phyloP scores from a whole-genome alignment of 2,888 invertebrate species.

The Drosophila niveifrons region DNA sequence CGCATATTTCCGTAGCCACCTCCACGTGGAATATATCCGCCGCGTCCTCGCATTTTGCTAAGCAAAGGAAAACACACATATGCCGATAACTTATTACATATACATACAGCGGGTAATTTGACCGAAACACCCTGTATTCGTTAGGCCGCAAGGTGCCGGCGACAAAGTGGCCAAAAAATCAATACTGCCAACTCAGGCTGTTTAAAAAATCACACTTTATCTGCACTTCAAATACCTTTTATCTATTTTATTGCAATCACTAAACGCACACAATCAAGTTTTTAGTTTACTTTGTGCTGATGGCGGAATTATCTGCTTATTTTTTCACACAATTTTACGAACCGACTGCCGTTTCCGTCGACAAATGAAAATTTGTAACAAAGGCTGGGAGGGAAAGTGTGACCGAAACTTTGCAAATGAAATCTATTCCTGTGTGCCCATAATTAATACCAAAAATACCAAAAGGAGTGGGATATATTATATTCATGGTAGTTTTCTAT shows the following conservation, averaged over 20 bases:
- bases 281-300: slow-evolving; percentile 2
- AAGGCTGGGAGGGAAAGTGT: slow-evolving; percentile 8
- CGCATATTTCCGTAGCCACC: slow-evolving; percentile 70
- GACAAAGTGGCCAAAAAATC: slow-evolving; percentile 40
- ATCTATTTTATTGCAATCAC: background rate
- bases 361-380: slow-evolving; percentile 50
- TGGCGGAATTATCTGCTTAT: slow-evolving; percentile 19
- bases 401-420: slow-evolving; percentile 2
- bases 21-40: slow-evolving; percentile 79
- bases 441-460: background rate
- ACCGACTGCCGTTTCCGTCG: background rate
- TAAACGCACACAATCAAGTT: background rate
- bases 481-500: too few relatives aligned
- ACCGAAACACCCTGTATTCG: slow-evolving; percentile 43
- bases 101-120: background rate
- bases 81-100: background rate
- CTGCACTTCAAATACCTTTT: slow-evolving; percentile 26
- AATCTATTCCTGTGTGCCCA: background rate
- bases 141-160: slow-evolving; percentile 32
- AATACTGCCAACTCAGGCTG: slow-evolving; percentile 32
- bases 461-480: too few relatives aligned
- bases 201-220: background rate
- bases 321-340: slow-evolving; percentile 10
- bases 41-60: slow-evolving; percentile 79
- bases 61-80: slow-evolving; percentile 2